Evolutionary conservation across 2,113 vertebrate genomes (phyloP).

Genomic region (Cepphus grylle): DNA sequence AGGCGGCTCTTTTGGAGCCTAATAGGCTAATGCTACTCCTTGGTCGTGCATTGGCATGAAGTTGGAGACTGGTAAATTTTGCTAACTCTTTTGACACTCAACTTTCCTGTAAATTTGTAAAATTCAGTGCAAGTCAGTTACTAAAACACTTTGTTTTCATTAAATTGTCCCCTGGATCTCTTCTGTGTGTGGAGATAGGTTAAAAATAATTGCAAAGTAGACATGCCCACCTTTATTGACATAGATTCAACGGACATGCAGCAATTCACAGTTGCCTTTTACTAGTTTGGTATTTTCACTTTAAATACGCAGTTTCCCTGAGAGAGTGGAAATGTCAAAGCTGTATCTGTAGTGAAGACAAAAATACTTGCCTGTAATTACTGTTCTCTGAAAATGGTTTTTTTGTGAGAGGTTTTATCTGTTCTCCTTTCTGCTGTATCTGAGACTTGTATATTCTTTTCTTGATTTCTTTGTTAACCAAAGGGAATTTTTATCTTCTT

Average conservation of each 20-base stretch:
- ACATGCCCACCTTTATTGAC: background rate
- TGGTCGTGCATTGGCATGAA: background rate
- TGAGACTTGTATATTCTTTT: background rate
- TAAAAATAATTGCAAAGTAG: background rate
- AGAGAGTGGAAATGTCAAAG: conserved; percentile 8
- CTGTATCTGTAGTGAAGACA: conserved; percentile 8
- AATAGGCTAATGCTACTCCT: background rate
- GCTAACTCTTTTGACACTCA: background rate
- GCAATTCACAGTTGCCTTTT: conserved; percentile 4
- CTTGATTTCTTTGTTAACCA: background rate
- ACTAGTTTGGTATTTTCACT: background rate
- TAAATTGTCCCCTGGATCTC: background rate
- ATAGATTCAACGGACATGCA: background rate
- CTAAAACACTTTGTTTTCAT: background rate
- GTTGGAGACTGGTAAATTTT: background rate
- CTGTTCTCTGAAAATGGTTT: background rate
- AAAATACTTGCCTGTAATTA: conserved; percentile 25
- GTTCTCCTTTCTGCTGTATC: background rate
- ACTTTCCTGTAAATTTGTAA: background rate
- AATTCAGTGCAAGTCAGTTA: background rate
- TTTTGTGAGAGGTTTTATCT: background rate
- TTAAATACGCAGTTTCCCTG: background rate
- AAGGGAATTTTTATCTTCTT: background rate
- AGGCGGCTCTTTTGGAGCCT: background rate
- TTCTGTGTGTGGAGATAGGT: background rate